Percentiles rank a stretch among this genome's conserved stretches.
phyloP scores from a whole-genome alignment of 2,888 invertebrate genomes.

The Drosophila bunnanda region DNA sequence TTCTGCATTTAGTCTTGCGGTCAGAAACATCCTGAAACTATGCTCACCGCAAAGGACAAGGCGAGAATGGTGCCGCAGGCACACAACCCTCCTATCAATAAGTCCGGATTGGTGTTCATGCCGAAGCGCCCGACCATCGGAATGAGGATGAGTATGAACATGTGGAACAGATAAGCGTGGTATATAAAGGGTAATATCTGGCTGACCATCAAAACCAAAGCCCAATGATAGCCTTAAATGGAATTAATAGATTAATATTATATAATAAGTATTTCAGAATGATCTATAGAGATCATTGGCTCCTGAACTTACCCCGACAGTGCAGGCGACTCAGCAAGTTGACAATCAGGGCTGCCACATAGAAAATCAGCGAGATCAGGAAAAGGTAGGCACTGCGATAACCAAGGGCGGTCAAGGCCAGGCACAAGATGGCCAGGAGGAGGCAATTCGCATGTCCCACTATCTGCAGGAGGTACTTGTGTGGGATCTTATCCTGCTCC shows the following conservation, averaged over 20 bases:
- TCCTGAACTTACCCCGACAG: constrained; percentile 63
- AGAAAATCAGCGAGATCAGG: constrained; percentile 78
- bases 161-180: constrained; percentile 85
- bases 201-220: constrained; percentile 74
- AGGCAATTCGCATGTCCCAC: constrained; percentile 81
- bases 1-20: not conserved
- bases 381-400: constrained; percentile 79
- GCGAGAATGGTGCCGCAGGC: constrained; percentile 74
- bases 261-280: not conserved
- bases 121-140: constrained; percentile 87
- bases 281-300: not conserved
- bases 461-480: constrained; percentile 77
- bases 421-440: constrained; percentile 67
- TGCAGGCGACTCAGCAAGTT: constrained; percentile 77
- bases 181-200: constrained; percentile 85
- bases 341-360: constrained; percentile 69
- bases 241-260: too few relatives aligned
- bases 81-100: constrained; percentile 85
- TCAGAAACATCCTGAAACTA: too few relatives aligned
- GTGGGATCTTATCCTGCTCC: constrained; percentile 71
- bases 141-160: constrained; percentile 85
- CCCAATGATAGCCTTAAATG: constrained; percentile 65
- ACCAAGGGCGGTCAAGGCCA: constrained; percentile 63
- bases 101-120: constrained; percentile 85
- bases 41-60: constrained; percentile 82